Evolutionary conservation across 2,888 invertebrate genomes (phyloP), one percentile per base, ranked within the genome.

Genomic region (Dendrolimus houi): DNA sequence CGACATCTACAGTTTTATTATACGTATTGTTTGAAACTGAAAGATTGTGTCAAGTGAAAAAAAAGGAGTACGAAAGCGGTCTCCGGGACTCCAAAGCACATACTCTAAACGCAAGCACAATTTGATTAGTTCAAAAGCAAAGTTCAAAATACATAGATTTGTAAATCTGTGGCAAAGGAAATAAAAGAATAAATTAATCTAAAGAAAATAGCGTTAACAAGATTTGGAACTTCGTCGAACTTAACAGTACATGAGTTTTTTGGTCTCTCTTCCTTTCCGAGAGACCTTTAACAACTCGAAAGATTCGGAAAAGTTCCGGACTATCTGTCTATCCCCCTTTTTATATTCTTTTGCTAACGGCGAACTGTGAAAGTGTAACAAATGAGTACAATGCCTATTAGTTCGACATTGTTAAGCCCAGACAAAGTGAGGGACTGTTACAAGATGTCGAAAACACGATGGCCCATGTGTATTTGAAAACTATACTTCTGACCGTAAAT

Each of bases 381-480:
- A 84, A 84, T 82, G 84, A 83, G 81, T 79, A 77, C 83, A 82
- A 82, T 81, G 82, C 84, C 83, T 83, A 83, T 84, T 84, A 84
- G 83, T 83, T 83, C 83, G 83, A 83, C 83, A 79, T 83, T 84
- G 84, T 83, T 84, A 84, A 83, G 82, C 82, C 81, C 81, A 78
- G 79, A 82, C 81, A 81, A 81, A 84, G 82, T 78, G 81, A 77
- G 75, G 78, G 71, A 73, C 74, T 75, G 76, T 67, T 72, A 74
- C 70, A 73, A 75, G 70, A 81, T 77, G 74, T 75, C 76, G 72
- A 74, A 76, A 64, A 67, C 64, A 72, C 60, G 58, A 29, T 29
- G 29, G 29, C 29, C 6, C 29, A 29, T 6, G 29, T 29, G 6
- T 29, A 29, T 6, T 29, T 29, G 29, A 29, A 29, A 29, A 29